Conservation (phyloP, 2,797 vertebrate species). For the Alca torda region DNA sequence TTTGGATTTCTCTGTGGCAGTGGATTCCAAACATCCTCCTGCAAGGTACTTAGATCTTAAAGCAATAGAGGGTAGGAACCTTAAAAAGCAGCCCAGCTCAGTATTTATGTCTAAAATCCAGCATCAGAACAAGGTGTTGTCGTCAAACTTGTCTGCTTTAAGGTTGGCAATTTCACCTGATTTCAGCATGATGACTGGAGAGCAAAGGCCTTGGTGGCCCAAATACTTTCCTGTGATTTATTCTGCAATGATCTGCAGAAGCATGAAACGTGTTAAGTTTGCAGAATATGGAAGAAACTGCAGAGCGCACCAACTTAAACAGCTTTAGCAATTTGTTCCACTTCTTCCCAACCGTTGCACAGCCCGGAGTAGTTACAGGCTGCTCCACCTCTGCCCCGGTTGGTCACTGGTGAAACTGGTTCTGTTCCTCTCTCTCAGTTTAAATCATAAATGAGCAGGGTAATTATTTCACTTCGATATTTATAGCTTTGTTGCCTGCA, state of each 20-base stretch:
- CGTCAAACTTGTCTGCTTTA: not conserved
- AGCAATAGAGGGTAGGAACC: not conserved
- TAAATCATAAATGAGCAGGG: not conserved
- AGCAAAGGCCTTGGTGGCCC: not conserved
- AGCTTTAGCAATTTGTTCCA: not conserved
- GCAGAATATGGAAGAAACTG: not conserved
- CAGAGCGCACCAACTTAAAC: not conserved
- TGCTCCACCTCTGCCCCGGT: not conserved
- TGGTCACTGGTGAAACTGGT: not conserved
- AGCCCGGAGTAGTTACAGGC: not conserved
- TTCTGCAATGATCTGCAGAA: not conserved
- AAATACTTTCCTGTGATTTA: not conserved
- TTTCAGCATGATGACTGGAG: not conserved
- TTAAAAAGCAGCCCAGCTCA: not conserved
- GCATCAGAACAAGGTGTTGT: not conserved
- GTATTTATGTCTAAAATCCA: not conserved
- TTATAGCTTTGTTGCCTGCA: not conserved
- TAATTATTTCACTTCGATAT: not conserved
- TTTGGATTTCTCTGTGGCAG: not conserved
- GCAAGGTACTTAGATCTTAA: not conserved
- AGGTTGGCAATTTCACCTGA: not conserved
- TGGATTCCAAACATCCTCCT: not conserved
- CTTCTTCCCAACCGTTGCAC: not conserved
- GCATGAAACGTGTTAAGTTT: not conserved
- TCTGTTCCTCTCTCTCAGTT: not conserved